A percentile compares a stretch with the other conserved stretches of the same genome.
phyloP scores from a whole-genome alignment of 2,113 vertebrate genomes.

The Caloenas nicobarica region DNA sequence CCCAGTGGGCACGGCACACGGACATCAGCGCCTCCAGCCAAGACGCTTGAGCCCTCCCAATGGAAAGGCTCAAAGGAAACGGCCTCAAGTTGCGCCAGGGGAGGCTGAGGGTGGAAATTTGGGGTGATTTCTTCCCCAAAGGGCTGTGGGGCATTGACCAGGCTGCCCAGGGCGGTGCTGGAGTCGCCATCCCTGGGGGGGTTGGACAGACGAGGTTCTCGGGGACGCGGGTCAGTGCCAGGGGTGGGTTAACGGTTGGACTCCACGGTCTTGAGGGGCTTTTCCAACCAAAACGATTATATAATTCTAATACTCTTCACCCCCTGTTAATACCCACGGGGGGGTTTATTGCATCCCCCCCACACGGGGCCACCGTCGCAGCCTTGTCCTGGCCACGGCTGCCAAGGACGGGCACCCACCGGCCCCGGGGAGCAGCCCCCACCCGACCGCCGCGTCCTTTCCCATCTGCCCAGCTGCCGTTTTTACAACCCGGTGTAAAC shows the following conservation, averaged over 20 bases:
- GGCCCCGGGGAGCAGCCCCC: not conserved
- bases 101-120: too few species aligned
- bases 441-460: not conserved
- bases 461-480: not conserved
- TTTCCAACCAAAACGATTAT: too few species aligned
- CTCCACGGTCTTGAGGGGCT: too few species aligned
- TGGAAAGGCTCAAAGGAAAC: too few species aligned
- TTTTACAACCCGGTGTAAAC: not conserved
- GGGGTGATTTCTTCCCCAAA: too few species aligned
- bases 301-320: not conserved
- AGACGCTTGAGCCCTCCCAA: not conserved
- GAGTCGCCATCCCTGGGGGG: too few species aligned
- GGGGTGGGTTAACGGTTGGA: too few species aligned
- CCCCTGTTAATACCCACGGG: not conserved
- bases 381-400: not conserved
- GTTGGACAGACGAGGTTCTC: too few species aligned
- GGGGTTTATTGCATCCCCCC: not conserved
- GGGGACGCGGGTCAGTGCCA: too few species aligned
- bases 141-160: too few species aligned
- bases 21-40: not conserved
- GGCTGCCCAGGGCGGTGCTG: too few species aligned
- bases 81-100: too few species aligned
- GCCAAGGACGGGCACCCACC: not conserved
- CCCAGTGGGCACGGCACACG: accelerated
- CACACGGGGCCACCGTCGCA: accelerated